Evolutionary conservation across 2,888 invertebrate species (phyloP), one percentile per base, ranked within the genome.

Genomic region (Drosophila borborema): DNA sequence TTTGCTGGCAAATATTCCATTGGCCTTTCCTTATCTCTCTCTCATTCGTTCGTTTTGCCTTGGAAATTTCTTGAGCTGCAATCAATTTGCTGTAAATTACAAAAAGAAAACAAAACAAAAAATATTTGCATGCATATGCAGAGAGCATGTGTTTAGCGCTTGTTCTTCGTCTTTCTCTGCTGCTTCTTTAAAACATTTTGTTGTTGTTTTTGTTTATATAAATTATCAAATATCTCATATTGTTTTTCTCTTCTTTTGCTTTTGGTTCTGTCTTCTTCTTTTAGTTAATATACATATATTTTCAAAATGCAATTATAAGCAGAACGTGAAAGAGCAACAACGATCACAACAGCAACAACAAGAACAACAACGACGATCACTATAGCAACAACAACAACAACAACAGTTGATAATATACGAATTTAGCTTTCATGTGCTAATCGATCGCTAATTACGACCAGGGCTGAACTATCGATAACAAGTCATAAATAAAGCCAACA

Each of bases 401-500:
- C 34, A 28, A 7, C 23, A 53, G 14, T 43, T 34, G n/a, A 28
- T 28, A 28, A 48, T 18, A 56, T 28, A 56, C 34, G 14, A 46
- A n/a, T 20, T 40, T 18, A 38, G 43, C 38, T 40, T 38, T 38
- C 34, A 51, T n/a, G 10, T n/a, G 73, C 71, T 70, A 65, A 79
- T 79, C 79, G 78, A 78, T 79, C 69, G 49, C 53, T 73, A 79
- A 76, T 79, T 76, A 59, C 64, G 36, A 65, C 72, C 78, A 78
- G 72, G 69, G 79, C 72, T 70, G 62, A 64, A 68, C 68, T 65
- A 76, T 76, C 79, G 79, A 76, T 79, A 79, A 73, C 78, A 75
- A 49, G 36, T 20, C 40, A 59, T 59, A 34, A 59, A 49, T 18
- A 4, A 12, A 73, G 49, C 31, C 46, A 9, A 58, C 40, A 38